These are phyloP conservation scores for Chamaedrilus cognettii DNA, from an alignment of 2,888 invertebrate genomes.

Conservation along the genomic window DNA sequence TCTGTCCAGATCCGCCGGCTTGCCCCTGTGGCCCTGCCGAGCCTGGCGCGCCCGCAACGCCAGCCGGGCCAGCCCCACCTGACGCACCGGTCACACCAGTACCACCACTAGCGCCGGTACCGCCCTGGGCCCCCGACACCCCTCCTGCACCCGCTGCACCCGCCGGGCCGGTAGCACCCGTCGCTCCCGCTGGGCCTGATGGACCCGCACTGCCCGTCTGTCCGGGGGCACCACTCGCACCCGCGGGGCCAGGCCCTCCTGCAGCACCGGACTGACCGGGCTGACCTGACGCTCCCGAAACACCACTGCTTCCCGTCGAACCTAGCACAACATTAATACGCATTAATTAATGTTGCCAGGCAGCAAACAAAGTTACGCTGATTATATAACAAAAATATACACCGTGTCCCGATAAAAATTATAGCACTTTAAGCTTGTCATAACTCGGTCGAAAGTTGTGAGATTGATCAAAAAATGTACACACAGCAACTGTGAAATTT, in stretches of 20 bases:
- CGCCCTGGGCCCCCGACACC: slow-evolving; percentile 33
- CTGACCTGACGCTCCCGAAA: slow-evolving; percentile 24
- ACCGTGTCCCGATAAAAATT: no score
- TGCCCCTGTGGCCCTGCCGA: not conserved
- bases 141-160: slow-evolving; percentile 22
- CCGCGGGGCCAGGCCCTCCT: slow-evolving; percentile 21
- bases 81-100: slow-evolving; percentile 12
- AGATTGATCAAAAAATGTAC: no score
- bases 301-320: slow-evolving; percentile 18
- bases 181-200: slow-evolving; percentile 32
- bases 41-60: slow-evolving; percentile 5
- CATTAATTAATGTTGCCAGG: no score
- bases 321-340: no score
- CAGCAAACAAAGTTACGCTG: no score
- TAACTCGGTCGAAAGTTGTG: no score
- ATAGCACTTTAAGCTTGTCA: no score
- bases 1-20: not conserved
- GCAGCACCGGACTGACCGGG: slow-evolving; percentile 23
- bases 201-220: slow-evolving; percentile 12
- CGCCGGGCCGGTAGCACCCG: slow-evolving; percentile 22
- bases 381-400: no score
- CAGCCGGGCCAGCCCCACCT: slow-evolving; percentile 9
- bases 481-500: no score
- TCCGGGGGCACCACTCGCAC: slow-evolving; percentile 2
- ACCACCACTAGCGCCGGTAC: not conserved